These are phyloP conservation scores for Oscheius sp. DNA, from an alignment of 2,888 invertebrate genomes.

Conservation along the genomic window DNA sequence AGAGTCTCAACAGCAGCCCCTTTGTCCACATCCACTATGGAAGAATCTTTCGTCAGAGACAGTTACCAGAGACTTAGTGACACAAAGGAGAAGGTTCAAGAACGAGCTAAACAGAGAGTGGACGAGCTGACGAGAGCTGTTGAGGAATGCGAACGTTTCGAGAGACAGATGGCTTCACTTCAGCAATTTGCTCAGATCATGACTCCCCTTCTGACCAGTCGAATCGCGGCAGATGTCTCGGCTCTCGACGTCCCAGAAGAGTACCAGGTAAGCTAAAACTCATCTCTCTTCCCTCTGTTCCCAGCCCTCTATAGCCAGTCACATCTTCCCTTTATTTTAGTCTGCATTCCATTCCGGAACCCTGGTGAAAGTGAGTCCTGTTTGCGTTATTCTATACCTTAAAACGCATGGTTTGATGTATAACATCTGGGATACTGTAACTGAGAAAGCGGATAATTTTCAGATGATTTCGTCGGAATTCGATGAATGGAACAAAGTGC, in stretches of 20 bases:
- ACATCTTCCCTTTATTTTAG: constrained; percentile 16
- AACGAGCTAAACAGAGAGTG: constrained; percentile 30
- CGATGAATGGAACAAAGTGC: constrained; percentile 62
- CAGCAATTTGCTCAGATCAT: constrained; percentile 82
- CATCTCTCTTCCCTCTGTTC: neutral
- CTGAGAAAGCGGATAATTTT: constrained; percentile 6
- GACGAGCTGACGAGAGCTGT: constrained; percentile 43
- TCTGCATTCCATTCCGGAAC: constrained; percentile 33
- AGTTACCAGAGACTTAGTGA: constrained; percentile 35
- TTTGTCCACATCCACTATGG: constrained; percentile 38
- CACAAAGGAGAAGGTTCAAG: constrained; percentile 39
- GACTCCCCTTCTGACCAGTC: constrained; percentile 81
- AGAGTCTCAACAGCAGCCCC: constrained; percentile 40
- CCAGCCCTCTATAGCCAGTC: neutral
- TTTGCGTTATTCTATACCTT: neutral
- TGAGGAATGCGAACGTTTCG: constrained; percentile 64
- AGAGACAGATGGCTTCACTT: constrained; percentile 74
- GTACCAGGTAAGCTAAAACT: constrained; percentile 74
- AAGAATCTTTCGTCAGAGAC: constrained; percentile 45
- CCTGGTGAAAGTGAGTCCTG: constrained; percentile 37
- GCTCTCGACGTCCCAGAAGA: constrained; percentile 86
- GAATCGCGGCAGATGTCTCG: constrained; percentile 83
- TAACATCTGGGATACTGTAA: too few species aligned
- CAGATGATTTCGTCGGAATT: constrained; percentile 66
- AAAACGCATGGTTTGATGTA: too few species aligned